Base-by-base conservation (phyloP, 1,140 invertebrate species). In the Sitodiplosis mosellana region DNA sequence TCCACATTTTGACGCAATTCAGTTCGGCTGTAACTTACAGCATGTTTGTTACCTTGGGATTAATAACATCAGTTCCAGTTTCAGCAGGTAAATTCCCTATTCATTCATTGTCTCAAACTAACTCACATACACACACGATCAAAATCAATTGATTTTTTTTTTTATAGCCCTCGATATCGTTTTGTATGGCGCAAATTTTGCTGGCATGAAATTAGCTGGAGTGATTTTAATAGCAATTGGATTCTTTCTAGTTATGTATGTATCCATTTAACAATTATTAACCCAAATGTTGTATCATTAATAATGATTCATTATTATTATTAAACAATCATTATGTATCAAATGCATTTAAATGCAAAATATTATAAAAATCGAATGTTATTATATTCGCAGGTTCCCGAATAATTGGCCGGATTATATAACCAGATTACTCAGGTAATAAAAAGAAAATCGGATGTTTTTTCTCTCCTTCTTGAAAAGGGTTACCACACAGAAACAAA, bases 381-480 rank as follows among this genome's bases (percentile, higher is more conserved):
- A 5, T 27, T 10, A 27, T 27, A 5, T 3, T 27, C 27, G n/a
- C 27, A 27, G 27, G 27, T 86, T 95, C 55, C 91, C 90, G 2
- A 84, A 90, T 61, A 90, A 93, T 67, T 95, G 90, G 90, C 87
- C 89, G 2, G 83, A 91, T 59, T 92, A 91, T 61, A 87, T 92
- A 59, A 89, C 86, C 51, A 73, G 83, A 54, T 66, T 91, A 43
- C 71, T 93, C 53, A 80, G 86, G 84, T 89, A 76, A 67, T 27
- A 27, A 27, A 27, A 27, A 27, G 4, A 27, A 27, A n/a, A n/a
- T n/a, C n/a, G n/a, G n/a, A n/a, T n/a, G n/a, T n/a, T n/a, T n/a
- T n/a, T 27, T 27, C 4, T 27, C 4, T 27, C 10, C 3, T 3
- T 27, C 27, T 27, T 27, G 27, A 27, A 27, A 27, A 27, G 27